Evolutionary conservation across 2,888 invertebrate species (phyloP), one percentile per base, ranked within the genome.

Genomic region (Leucophora obtusa): DNA sequence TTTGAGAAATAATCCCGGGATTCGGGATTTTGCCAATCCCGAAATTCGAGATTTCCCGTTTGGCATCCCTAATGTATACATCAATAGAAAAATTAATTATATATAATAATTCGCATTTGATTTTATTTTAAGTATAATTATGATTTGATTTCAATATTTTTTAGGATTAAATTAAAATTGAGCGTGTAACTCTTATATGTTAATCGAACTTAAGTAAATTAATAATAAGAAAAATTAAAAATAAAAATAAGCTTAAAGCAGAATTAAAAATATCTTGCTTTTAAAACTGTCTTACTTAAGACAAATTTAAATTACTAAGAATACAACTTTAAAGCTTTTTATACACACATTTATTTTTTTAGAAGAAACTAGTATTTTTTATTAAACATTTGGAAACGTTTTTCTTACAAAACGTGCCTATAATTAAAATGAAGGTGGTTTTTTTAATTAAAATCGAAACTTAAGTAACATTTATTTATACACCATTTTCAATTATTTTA

Each of bases 21-120:
- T n/a, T n/a, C n/a, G n/a, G n/a, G n/a, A n/a, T n/a, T n/a, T n/a
- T n/a, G n/a, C n/a, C n/a, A n/a, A n/a, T n/a, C n/a, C n/a, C n/a
- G n/a, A n/a, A n/a, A n/a, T n/a, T n/a, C n/a, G n/a, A n/a, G n/a
- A n/a, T n/a, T n/a, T n/a, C n/a, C n/a, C n/a, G n/a, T n/a, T n/a
- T n/a, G n/a, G n/a, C n/a, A n/a, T n/a, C n/a, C n/a, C n/a, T n/a
- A n/a, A n/a, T n/a, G n/a, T n/a, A n/a, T n/a, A 81, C 81, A 81
- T 81, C 81, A 81, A 81, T 81, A 77, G 77, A 81, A 81, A 81
- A 77, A 74, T 77, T 77, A 81, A 62, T 77, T 81, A 66, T 70
- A 28, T 71, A 63, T 62, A 58, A 24, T 35, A 66, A 71, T 71
- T 71, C 71, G 77, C 54, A 50, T 66, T 59, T 66, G 59, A 71